Evolutionary conservation across 2,113 vertebrate species (phyloP), one percentile per base, ranked within the genome.

Genomic region (Isurus oxyrinchus): DNA sequence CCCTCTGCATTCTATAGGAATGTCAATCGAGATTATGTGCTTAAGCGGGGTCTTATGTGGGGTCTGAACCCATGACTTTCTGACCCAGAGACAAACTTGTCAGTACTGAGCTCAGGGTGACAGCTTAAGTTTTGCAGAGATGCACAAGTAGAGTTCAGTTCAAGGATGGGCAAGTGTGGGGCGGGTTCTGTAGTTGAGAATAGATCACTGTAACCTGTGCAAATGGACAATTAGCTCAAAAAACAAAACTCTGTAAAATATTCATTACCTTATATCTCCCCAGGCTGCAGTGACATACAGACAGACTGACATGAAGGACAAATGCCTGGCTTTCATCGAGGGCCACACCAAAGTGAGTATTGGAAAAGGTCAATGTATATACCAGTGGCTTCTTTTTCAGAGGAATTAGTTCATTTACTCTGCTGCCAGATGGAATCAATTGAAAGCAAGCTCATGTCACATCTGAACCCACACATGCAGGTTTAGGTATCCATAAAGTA

Each of bases 201-300:
- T 11, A 25, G 13, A 90, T 35, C 57, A 4, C 59, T 63, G 16
- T 8, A 49, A 31, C 55, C 8, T 14, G 40, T 25, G 44, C 53
- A 27, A 95, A 72, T 95, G 44, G 25, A 72, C 40, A 31, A 72
- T 19, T 53, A 31, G 21, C 35, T 69, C 61, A 69, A 87, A 66
- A 40, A 61, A 53, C 2, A 84, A 84, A 96, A 84, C n/a, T 14
- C 95, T 86, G 40, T 86, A 96, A 59, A 57, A 84, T 96, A 81
- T 59, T 69, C 44, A 81, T 61, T 21, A 40, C 69, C 40, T 53
- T 88, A 35, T 95, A 44, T 96, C 81, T 31, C 95, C 96, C 44
- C 97, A 98, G 98, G 98, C 98, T 57, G 98, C 98, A 0, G 98
- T 98, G 96, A 98, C 98, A 95, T 98, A 98, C 0, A 97, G 98